These are phyloP conservation scores for Pteropus alecto DNA, from an alignment of 2,113 vertebrate species.

Conservation along the genomic window DNA sequence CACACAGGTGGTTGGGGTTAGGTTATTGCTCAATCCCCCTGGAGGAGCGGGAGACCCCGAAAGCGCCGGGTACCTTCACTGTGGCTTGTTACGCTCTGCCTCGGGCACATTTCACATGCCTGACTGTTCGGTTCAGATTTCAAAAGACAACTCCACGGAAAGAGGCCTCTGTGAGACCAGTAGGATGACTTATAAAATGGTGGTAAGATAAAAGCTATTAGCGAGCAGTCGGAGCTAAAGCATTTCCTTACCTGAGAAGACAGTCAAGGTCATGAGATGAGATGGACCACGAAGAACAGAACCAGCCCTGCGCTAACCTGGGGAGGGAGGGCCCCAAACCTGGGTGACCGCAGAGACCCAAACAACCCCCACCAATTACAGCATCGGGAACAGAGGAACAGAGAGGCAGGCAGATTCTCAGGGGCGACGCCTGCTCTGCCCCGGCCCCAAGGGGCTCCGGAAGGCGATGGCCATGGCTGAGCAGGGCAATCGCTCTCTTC, in stretches of 20 bases:
- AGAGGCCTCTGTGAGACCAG: not conserved
- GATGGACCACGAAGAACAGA: not conserved
- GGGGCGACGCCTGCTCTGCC: fast-evolving
- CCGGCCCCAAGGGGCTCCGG: too few species aligned
- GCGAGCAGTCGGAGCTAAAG: not conserved
- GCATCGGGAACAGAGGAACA: not conserved
- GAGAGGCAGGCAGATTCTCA: not conserved
- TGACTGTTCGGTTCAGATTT: not conserved
- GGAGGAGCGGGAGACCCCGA: not conserved
- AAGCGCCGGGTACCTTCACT: too few species aligned
- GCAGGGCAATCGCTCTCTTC: fast-evolving
- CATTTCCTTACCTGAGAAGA: not conserved
- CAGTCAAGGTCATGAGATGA: not conserved
- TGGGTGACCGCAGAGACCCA: not conserved
- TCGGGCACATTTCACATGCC: not conserved
- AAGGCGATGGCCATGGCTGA: too few species aligned
- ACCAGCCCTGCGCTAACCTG: not conserved
- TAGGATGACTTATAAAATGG: not conserved
- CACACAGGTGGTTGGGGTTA: too few species aligned
- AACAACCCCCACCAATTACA: not conserved
- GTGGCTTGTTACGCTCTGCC: not conserved
- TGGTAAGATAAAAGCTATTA: not conserved
- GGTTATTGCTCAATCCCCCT: not conserved
- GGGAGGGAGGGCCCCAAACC: not conserved
- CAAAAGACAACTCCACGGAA: not conserved